Evolutionary conservation across 2,797 vertebrate genomes (phyloP).

Genomic region (Monodelphis domestica): DNA sequence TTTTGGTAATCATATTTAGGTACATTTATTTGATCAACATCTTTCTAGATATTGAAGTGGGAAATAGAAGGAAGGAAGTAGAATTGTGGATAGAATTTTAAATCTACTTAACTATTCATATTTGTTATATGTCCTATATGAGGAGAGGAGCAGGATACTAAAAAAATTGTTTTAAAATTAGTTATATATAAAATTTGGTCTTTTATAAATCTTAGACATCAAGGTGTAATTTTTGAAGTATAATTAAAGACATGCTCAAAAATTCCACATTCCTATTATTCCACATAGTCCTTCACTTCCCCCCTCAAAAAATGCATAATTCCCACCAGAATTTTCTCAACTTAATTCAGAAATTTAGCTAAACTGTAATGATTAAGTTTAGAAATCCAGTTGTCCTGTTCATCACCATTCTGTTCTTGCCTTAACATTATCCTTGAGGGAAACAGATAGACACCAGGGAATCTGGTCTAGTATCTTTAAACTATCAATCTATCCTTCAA

Average conservation of each 20-base stretch:
- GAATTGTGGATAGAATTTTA: neutral
- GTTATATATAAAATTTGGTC: neutral
- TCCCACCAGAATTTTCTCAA: neutral
- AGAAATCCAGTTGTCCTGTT: neutral
- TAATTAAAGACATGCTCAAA: constrained; percentile 31
- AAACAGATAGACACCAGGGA: neutral
- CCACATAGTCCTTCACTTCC: neutral
- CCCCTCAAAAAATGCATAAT: neutral
- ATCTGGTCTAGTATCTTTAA: neutral
- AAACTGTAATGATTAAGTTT: neutral
- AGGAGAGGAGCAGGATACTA: neutral
- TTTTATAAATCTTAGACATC: neutral
- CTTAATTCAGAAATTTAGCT: neutral
- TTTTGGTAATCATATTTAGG: neutral
- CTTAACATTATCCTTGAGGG: too few species aligned
- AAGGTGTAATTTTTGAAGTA: constrained; percentile 13
- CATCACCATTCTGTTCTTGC: neutral
- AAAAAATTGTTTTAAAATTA: neutral
- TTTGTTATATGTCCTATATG: neutral
- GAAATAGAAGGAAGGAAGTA: neutral
- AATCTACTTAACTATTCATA: too few species aligned
- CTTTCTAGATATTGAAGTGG: neutral
- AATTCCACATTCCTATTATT: neutral
- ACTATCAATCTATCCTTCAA: neutral
- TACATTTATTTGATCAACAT: constrained; percentile 16